A percentile compares a stretch with the other conserved stretches of the same genome.
phyloP scores from a whole-genome alignment of 2,113 vertebrate genomes.

The Egretta garzetta region DNA sequence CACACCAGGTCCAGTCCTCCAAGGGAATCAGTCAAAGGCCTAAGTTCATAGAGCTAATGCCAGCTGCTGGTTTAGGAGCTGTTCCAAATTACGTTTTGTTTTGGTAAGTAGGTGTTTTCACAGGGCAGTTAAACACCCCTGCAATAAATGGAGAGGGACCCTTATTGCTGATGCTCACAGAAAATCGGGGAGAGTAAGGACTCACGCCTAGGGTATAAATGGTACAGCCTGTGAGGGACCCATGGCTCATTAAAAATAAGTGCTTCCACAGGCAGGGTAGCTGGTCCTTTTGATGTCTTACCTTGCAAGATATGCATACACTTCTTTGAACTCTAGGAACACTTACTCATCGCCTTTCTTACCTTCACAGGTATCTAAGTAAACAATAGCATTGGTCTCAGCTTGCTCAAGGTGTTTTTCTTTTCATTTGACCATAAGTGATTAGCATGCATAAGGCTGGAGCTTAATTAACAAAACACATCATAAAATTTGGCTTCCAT shows the following conservation, averaged over 20 bases:
- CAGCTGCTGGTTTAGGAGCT: neutral
- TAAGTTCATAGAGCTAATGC: neutral
- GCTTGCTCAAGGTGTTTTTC: neutral
- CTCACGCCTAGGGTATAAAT: neutral
- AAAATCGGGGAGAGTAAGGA: neutral
- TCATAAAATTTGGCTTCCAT: neutral
- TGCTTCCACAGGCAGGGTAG: neutral
- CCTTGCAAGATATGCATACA: neutral
- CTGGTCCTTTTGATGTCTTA: neutral
- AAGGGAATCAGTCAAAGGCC: neutral
- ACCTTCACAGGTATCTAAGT: neutral
- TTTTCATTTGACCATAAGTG: neutral
- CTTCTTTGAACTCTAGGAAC: constrained; percentile 18
- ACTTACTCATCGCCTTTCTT: neutral
- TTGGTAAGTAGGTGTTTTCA: neutral
- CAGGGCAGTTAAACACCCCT: neutral
- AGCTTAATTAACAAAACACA: neutral
- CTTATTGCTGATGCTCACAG: neutral
- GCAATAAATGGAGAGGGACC: neutral
- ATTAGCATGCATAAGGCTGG: neutral
- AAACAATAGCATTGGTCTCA: neutral
- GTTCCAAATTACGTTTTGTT: neutral
- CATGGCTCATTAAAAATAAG: neutral
- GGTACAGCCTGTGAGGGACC: neutral
- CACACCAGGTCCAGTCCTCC: neutral